Evolutionary conservation across 2,888 invertebrate genomes (phyloP), one percentile per base, ranked within the genome.

Genomic region (Drosophila fulvimacula): DNA sequence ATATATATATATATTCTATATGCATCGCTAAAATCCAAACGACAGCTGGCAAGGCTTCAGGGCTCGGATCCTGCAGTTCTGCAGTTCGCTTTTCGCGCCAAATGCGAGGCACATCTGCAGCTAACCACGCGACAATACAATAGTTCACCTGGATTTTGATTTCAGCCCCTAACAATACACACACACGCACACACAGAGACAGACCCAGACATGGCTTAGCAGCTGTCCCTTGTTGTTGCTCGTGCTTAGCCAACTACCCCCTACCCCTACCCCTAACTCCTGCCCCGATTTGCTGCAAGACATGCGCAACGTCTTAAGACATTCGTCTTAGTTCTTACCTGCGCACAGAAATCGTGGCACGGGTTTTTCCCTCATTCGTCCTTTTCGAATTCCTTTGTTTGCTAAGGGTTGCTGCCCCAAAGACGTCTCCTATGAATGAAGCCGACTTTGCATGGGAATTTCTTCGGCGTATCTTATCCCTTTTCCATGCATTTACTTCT

Each of bases 301-400:
- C 88, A 86, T 89, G 89, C 88, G 87, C 88, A 88, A 85, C 90
- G 86, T 86, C 90, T 89, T 86, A 79, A 80, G 80, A 57, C 73
- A 66, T 67, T 51, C 34, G 30, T 15, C 21, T 42, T 39, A 39
- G 42, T 44, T 41, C 36, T 24, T 86, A 86, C 87, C 87, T 86
- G 84, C 64, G 61, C 79, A 70, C 55, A 61, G 36, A 79, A 79
- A 82, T 81, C 76, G 41, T 64, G 73, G 84, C 81, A 87, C 82
- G 76, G 84, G 82, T 73, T 75, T 83, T 80, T 59, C 75, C 77
- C 60, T 38, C 27, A n/a, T 39, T 48, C 48, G 53, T 52, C 51
- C 51, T 27, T 36, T 24, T 44, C 61, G 78, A 68, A 68, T 74
- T 70, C 74, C 64, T 70, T 81, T 78, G 64, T 62, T 32, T 55